Base-by-base conservation (phyloP, 2,888 invertebrate genomes). In the Dynastes hyllus region DNA sequence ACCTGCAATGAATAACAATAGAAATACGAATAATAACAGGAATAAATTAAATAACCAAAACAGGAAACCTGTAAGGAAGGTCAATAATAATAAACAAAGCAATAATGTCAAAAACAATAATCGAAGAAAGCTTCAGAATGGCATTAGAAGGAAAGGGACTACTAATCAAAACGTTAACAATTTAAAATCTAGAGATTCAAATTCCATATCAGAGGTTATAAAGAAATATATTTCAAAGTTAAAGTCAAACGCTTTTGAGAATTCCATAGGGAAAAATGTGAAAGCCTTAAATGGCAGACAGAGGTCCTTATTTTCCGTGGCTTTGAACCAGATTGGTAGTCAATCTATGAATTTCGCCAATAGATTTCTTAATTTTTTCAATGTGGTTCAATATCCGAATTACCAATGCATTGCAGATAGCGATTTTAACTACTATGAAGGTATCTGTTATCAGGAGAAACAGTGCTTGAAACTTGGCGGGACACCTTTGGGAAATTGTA, bases 361-460 rank as follows among this genome's bases (percentile, higher is more conserved):
- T 66, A 87, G 88, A 32, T 92, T 95, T 84, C 89, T 95, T 65
- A 94, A 93, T 86, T 89, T 95, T 8, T 94, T 95, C 83, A 92
- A 94, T 80, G 92, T 95, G 8, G 91, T 95, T 5, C 91, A 93
- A 85, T 94, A 95, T 86, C 91, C 93, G 70, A 94, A 95, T 85
- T 91, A 90, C 1, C 87, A 91, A 29, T 95, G 95, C 85, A 87
- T 87, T 13, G 90, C 91, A 0, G 90, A 88, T 40, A 90, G 88
- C 82, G 90, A 90, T 37, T 88, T 90, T n/a, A 89, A 90, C 32
- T 89, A 92, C 4, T 90, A 94, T 83, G 92, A 93, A 85, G 96
- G 95, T 0, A 92, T 91, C 32, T 96, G 96, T 85, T 91, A 94
- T 83, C 93, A 93, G 84, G 90, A 92, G 79, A 89, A 91, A 51